Base-by-base conservation (phyloP, 2,797 vertebrate genomes). In the Clamator glandarius region DNA sequence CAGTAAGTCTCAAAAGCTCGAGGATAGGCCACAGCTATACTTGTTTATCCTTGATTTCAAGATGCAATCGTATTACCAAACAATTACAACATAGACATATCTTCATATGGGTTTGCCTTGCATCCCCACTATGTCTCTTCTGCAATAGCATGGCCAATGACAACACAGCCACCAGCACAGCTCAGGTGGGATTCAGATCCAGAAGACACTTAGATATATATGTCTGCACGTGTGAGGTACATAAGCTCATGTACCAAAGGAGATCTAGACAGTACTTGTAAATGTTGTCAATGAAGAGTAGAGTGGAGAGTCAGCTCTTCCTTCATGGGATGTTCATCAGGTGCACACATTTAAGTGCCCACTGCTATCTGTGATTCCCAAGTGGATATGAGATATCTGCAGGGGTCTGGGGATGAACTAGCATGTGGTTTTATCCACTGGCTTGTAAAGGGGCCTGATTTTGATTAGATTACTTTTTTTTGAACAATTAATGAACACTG, bases 171-270 rank as follows among this genome's bases (percentile, higher is more conserved):
- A 8, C 44, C 28, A 12, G 17, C 51, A 35, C 26, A 61, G 39
- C 13, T 62, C 8, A 5, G 67, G 12, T n/a, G 24, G 35, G 24
- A 46, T 52, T 87, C 41, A 24, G 46, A 36, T 41, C 25, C 41
- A 7, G 3, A 81, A 11, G 23, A 24, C 26, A 41, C 26, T 31
- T n/a, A 33, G 1, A 0, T 2, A 29, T 2, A 29, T 41, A 24
- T 5, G 33, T 41, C 55, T 61, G 12, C 36, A 64, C 0, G 0
- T 3, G 0, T 28, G 54, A 72, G 44, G 33, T 21, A 46, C 13
- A 44, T 82, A 8, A 29, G 23, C 20, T 64, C 33, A 8, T 3
- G 0, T 12, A 14, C n/a, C 3, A 2, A 78, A 44, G 54, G 31
- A 75, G 18, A n/a, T 19, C 25, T 18, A 46, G 54, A n/a, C 58